Percentiles rank a stretch among this genome's conserved stretches.
phyloP scores from a whole-genome alignment of 1,140 invertebrate genomes.

The Ctenoplectra terminalis region DNA sequence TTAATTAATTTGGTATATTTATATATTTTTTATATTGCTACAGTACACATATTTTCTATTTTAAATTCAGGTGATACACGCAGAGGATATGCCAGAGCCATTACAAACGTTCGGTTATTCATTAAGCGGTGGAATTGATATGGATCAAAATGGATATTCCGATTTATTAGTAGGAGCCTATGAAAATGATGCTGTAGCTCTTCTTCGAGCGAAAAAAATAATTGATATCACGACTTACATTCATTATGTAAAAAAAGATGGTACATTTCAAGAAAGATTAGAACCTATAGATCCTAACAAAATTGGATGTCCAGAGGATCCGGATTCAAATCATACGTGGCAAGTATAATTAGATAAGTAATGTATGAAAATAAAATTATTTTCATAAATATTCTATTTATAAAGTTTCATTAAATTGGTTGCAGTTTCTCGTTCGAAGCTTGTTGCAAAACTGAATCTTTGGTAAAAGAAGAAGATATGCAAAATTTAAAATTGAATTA shows the following conservation, averaged over 20 bases:
- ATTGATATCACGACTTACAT: slow-evolving; percentile 89
- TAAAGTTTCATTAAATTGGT: slow-evolving; percentile 53
- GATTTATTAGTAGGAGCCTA: slow-evolving; percentile 96
- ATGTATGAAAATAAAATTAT: not conserved
- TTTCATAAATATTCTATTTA: slow-evolving; percentile 4
- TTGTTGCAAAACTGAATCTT: slow-evolving; percentile 91
- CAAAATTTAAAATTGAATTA: slow-evolving; percentile 87
- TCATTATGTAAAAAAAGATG: slow-evolving; percentile 71
- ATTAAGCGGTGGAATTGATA: slow-evolving; percentile 93
- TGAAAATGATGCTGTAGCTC: slow-evolving; percentile 88
- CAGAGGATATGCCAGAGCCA: slow-evolving; percentile 82
- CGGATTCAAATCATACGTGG: slow-evolving; percentile 89
- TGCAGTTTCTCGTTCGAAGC: slow-evolving; percentile 92
- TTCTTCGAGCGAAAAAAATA: slow-evolving; percentile 92
- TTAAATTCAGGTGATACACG: slow-evolving; percentile 82
- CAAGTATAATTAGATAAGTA: slow-evolving; percentile 74
- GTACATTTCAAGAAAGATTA: slow-evolving; percentile 83
- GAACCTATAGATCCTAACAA: slow-evolving; percentile 92
- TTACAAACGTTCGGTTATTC: slow-evolving; percentile 94
- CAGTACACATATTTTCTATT: slow-evolving; percentile 36
- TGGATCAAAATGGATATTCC: slow-evolving; percentile 96
- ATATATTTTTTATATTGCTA: slow-evolving; percentile 50
- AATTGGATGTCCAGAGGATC: slow-evolving; percentile 87
- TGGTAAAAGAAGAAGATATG: slow-evolving; percentile 83
- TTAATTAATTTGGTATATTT: slow-evolving; percentile 53